Conservation (phyloP, 2,797 vertebrate genomes). For the Pipistrellus pygmaeus region DNA sequence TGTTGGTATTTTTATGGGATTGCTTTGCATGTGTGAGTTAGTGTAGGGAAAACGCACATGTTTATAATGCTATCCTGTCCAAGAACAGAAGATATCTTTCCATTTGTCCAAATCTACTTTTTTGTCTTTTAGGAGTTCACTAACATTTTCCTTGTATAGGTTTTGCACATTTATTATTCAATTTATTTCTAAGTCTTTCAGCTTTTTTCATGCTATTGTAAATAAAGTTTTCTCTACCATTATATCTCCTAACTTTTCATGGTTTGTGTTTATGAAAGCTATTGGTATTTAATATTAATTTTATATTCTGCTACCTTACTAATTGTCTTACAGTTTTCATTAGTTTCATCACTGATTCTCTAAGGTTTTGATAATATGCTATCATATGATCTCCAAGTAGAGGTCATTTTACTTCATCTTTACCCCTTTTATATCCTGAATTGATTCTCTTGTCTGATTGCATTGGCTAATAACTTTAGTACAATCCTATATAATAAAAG, state of each 20-base stretch:
- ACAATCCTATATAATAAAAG: background rate
- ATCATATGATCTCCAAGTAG: background rate
- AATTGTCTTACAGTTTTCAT: background rate
- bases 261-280: background rate
- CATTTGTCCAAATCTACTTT: background rate
- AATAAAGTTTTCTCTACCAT: background rate
- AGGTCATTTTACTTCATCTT: conserved; percentile 27
- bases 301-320: background rate
- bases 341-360: background rate
- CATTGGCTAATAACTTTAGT: background rate
- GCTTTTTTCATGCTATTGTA: background rate
- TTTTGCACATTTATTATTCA: conserved; percentile 12
- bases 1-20: conserved; percentile 28
- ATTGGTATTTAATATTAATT: conserved; percentile 24
- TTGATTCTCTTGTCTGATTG: background rate
- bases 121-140: background rate
- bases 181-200: background rate
- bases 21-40: conserved; percentile 21
- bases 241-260: background rate
- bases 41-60: background rate
- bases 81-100: conserved; percentile 28
- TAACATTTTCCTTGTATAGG: background rate
- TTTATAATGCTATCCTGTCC: background rate
- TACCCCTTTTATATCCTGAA: background rate
- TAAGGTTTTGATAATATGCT: background rate